Base-by-base conservation (phyloP, 2,113 vertebrate species). In the Lepisosteus oculatus region DNA sequence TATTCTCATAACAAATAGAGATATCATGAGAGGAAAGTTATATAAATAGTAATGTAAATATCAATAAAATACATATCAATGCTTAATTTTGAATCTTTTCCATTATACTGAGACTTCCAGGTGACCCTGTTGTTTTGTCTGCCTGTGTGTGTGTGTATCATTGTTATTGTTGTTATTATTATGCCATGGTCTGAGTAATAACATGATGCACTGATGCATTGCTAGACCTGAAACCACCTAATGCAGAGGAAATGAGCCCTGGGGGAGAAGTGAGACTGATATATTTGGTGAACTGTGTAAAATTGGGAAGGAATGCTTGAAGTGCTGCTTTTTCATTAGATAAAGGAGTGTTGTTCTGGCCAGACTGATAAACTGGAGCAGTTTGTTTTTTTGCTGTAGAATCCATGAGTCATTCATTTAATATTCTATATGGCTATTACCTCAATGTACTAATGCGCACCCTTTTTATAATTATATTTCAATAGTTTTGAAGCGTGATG, bases 321-420 rank as follows among this genome's bases (percentile, higher is more conserved):
- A 51, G 17, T 29, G 51, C 45, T 29, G 66, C 66, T 12, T 55
- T 9, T 68, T 15, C 66, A 68, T 68, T 55, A 54, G 51, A n/a
- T 29, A 8, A 68, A 13, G 57, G 44, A 68, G 8, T 47, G 64
- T 51, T 51, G n/a, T 29, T 12, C 66, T 41, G n/a, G n/a, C 47
- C 15, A 68, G 15, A 55, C 55, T 68, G 8, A 6, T 55, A 17
- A 68, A 55, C 8, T 43, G 29, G 4, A 1, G 43, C 43, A 44
- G 44, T 14, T 68, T 68, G 1, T 29, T 17, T 68, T 5, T 68
- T 68, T 68, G 51, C 3, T 68, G 51, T 15, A n/a, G 47, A 55
- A 66, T 15, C 64, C 45, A 44, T 63, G 66, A 55, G 45, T 67
- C 66, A 68, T 55, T 8, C 47, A 68, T 54, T 68, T 17, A 55